A percentile compares a stretch with the other conserved stretches of the same genome.
These are phyloP conservation scores for Xyrichtys novacula DNA, from an alignment of 2,797 vertebrate species.

Conservation along the genomic window DNA sequence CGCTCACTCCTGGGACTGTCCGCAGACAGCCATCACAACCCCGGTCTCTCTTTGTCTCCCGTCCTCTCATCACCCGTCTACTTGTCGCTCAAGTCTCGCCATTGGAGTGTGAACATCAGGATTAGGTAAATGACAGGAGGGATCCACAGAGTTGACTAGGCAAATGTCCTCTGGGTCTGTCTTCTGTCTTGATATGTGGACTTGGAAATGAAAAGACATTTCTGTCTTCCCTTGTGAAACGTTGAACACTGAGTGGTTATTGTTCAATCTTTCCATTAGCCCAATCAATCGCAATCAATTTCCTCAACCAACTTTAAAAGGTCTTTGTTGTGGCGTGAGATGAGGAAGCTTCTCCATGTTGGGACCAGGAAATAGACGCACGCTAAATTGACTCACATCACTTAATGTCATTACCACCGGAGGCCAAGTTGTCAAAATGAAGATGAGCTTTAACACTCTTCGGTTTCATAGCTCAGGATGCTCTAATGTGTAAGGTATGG, in stretches of 20 bases:
- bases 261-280: constrained; percentile 44
- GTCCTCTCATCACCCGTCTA: constrained; percentile 73
- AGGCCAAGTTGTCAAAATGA: constrained; percentile 75
- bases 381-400: constrained; percentile 71
- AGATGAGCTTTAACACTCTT: constrained; percentile 65
- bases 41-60: constrained; percentile 71
- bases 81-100: constrained; percentile 75
- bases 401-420: constrained; percentile 73
- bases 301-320: constrained; percentile 49
- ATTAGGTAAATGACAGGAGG: constrained; percentile 79
- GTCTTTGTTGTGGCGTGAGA: constrained; percentile 55
- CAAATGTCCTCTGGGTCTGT: constrained; percentile 71
- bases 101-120: constrained; percentile 79
- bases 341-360: constrained; percentile 52
- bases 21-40: constrained; percentile 78
- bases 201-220: constrained; percentile 32
- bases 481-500: constrained; percentile 44
- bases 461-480: constrained; percentile 49
- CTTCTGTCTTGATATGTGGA: constrained; percentile 52
- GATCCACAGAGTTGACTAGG: constrained; percentile 68
- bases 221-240: constrained; percentile 21
- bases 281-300: constrained; percentile 53
- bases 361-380: constrained; percentile 70
- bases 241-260: constrained; percentile 33
- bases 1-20: constrained; percentile 74